These are phyloP conservation scores for Coregonus clupeaformis DNA, from an alignment of 2,113 vertebrate genomes.

Conservation along the genomic window DNA sequence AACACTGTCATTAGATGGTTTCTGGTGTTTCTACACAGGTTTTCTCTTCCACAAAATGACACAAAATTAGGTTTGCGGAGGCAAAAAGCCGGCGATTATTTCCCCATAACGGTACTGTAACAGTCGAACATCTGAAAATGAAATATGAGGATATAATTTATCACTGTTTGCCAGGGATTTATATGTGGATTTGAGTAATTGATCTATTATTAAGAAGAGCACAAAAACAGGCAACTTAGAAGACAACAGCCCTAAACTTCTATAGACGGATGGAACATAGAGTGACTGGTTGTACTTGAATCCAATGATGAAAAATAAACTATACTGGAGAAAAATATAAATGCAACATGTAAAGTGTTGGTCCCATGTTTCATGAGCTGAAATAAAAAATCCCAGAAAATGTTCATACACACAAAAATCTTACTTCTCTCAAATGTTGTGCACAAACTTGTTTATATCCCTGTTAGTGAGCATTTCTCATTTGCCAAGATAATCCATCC, in stretches of 20 bases:
- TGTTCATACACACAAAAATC: too few species aligned
- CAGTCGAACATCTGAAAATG: conserved; percentile 16
- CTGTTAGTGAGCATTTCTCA: too few species aligned
- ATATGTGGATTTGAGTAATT: conserved; percentile 22
- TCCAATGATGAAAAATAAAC: too few species aligned
- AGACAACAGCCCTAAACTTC: neutral
- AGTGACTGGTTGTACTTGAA: neutral
- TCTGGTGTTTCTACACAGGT: conserved; percentile 49
- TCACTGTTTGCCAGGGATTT: conserved; percentile 12
- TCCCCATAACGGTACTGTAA: conserved; percentile 45
- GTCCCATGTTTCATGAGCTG: too few species aligned
- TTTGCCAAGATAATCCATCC: too few species aligned
- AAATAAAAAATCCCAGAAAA: too few species aligned
- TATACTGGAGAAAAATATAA: too few species aligned
- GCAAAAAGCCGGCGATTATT: conserved; percentile 41
- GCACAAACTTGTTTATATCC: too few species aligned
- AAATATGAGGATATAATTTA: conserved; percentile 23
- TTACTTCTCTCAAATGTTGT: too few species aligned
- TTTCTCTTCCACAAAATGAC: conserved; percentile 50
- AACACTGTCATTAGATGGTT: conserved; percentile 63
- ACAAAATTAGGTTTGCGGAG: conserved; percentile 44
- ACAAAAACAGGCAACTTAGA: conserved; percentile 24
- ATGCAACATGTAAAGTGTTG: too few species aligned
- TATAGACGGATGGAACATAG: neutral
- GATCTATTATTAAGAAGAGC: conserved; percentile 39